A percentile compares a stretch with the other conserved stretches of the same genome.
Evolutionary conservation across 1,140 invertebrate species (phyloP).

Genomic region (Drosophila triauraria): DNA sequence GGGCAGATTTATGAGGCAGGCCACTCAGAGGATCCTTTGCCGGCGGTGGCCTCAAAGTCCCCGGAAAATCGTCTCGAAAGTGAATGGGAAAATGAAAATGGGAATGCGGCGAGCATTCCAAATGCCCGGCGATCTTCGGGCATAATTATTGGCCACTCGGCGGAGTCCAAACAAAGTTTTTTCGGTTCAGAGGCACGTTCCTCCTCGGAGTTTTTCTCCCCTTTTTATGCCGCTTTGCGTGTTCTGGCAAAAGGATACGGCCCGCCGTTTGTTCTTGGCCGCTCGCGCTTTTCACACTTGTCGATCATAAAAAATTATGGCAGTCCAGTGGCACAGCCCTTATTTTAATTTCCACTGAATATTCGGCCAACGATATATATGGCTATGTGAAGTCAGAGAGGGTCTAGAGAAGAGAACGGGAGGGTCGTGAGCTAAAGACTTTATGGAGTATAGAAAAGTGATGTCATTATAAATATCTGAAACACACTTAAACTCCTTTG

Average conservation of each 20-base stretch:
- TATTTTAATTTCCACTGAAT: constrained; percentile 37
- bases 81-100: constrained; percentile 54
- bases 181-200: constrained; percentile 38
- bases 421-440: not conserved
- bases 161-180: constrained; percentile 26
- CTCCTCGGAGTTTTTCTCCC: not conserved
- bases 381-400: constrained; percentile 25
- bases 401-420: not conserved
- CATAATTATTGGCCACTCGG: constrained; percentile 47
- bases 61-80: constrained; percentile 33
- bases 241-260: constrained; percentile 42
- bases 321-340: constrained; percentile 28
- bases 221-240: constrained; percentile 5
- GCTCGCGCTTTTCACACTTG: constrained; percentile 71
- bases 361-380: constrained; percentile 27
- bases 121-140: constrained; percentile 27
- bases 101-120: constrained; percentile 55
- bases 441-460: not conserved
- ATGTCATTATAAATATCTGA: too few species aligned
- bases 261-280: constrained; percentile 54
- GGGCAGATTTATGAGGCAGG: constrained; percentile 51
- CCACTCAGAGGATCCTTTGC: constrained; percentile 35
- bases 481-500: too few species aligned
- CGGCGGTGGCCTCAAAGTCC: constrained; percentile 56
- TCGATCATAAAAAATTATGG: constrained; percentile 66